Percentiles rank a stretch among this genome's conserved stretches.
These are phyloP conservation scores for Drosophila melanogaster DNA, from an alignment of 1,140 invertebrate genomes.

Conservation along the genomic window Release_6_plus_ISO1_MT NT_033779.5:18666501-18667000, in stretches of 20 bases:
- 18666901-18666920: constrained; percentile 1
- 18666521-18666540: neutral
- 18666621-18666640: neutral
- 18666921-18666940: constrained; percentile 9
- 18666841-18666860: too few species aligned
- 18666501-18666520: neutral
- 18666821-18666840: neutral
- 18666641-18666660: neutral
- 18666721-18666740: neutral
- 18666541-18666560: neutral
- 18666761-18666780: neutral
- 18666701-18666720: neutral
- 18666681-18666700: neutral
- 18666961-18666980: constrained; percentile 60
- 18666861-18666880: too few species aligned
- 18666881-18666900: neutral
- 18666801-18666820: neutral
- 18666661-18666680: neutral
- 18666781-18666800: neutral
- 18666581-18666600: neutral
- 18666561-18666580: neutral
- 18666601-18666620: neutral
- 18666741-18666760: neutral
- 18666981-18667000: constrained; percentile 77
- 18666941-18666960: neutral